Percentiles rank a stretch among this genome's conserved stretches.
Evolutionary conservation across 1,140 invertebrate species (phyloP).

Genomic region (Colletes latitarsis): DNA sequence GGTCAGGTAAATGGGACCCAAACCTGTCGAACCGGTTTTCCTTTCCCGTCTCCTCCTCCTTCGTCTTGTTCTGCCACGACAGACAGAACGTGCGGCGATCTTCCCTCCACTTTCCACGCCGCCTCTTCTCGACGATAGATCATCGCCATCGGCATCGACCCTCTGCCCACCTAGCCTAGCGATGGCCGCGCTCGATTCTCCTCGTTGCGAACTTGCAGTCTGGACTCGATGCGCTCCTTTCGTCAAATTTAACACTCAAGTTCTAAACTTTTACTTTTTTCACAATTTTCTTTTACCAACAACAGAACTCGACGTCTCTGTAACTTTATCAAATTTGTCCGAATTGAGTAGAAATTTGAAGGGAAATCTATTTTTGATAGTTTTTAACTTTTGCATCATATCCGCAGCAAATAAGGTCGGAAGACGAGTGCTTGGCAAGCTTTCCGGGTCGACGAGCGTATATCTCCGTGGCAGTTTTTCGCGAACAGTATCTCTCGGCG

Average conservation of each 20-base stretch:
- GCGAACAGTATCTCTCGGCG: too few relatives aligned
- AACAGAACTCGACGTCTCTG: too few relatives aligned
- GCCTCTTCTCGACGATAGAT: conserved; percentile 35
- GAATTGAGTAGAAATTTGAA: too few relatives aligned
- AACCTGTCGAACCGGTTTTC: conserved; percentile 79
- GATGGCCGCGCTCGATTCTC: neutral
- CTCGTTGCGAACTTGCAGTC: neutral
- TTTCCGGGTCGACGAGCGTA: too few relatives aligned
- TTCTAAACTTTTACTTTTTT: too few relatives aligned
- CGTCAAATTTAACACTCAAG: neutral
- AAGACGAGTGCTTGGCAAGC: too few relatives aligned
- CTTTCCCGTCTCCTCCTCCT: conserved; percentile 45
- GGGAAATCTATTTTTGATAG: too few relatives aligned
- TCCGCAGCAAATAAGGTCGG: too few relatives aligned
- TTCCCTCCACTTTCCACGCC: conserved; percentile 5
- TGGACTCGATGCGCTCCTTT: neutral
- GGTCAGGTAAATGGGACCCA: conserved; percentile 74
- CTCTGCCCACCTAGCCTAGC: conserved; percentile 37
- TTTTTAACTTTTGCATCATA: too few relatives aligned
- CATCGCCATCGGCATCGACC: conserved; percentile 56
- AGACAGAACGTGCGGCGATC: neutral
- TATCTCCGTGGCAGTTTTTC: too few relatives aligned
- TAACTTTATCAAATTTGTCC: too few relatives aligned
- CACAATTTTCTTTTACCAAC: too few relatives aligned
- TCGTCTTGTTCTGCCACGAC: conserved; percentile 18